These are phyloP conservation scores for Trematocara unimaculatum DNA, from an alignment of 2,113 vertebrate genomes.

Conservation along the genomic window DNA sequence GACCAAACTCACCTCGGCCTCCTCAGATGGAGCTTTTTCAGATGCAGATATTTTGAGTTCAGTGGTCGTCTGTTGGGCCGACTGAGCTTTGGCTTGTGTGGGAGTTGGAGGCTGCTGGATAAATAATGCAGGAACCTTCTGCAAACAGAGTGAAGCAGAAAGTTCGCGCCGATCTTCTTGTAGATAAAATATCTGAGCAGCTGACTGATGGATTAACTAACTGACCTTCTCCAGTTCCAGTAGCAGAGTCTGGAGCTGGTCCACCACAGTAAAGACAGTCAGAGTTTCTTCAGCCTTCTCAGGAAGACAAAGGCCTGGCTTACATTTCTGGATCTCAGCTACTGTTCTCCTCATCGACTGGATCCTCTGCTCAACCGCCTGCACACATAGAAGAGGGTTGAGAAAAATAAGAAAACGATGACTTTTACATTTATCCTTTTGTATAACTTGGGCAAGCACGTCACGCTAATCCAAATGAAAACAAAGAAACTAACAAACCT, in stretches of 20 bases:
- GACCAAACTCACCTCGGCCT: neutral
- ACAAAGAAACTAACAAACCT: slow-evolving; percentile 37
- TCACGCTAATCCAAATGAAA: fast-evolving
- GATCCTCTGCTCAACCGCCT: slow-evolving; percentile 79
- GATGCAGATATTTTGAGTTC: neutral
- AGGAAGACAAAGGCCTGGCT: slow-evolving; percentile 74
- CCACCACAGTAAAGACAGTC: slow-evolving; percentile 76
- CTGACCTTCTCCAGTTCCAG: slow-evolving; percentile 79
- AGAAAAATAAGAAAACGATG: neutral
- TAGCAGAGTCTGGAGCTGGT: slow-evolving; percentile 74
- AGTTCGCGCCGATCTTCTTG: neutral
- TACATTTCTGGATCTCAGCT: slow-evolving; percentile 77
- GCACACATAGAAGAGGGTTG: fast-evolving
- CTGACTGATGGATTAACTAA: fast-evolving
- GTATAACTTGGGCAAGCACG: fast-evolving
- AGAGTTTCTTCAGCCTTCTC: slow-evolving; percentile 73
- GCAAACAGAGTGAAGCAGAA: neutral
- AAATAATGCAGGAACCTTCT: slow-evolving; percentile 58
- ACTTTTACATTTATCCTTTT: neutral
- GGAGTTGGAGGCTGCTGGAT: slow-evolving; percentile 46
- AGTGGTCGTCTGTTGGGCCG: neutral
- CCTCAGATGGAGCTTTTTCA: neutral
- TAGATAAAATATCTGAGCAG: too few relatives aligned
- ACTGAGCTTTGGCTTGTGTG: neutral
- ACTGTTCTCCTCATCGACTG: slow-evolving; percentile 80